Evolutionary conservation across 2,797 vertebrate species (phyloP).

Genomic region (Sciurus vulgaris): DNA sequence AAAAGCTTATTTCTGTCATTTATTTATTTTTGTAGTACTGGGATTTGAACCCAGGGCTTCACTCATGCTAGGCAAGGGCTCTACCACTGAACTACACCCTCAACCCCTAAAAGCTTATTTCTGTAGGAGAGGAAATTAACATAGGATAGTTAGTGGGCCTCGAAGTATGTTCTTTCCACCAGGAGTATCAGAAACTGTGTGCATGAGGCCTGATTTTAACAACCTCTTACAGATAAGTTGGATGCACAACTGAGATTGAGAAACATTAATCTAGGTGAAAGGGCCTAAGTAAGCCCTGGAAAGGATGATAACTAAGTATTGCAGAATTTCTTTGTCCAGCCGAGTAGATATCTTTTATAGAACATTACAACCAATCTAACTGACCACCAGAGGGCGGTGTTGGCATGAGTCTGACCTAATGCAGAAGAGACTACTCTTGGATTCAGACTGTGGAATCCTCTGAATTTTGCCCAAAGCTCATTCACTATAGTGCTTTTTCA

Average conservation of each 20-base stretch:
- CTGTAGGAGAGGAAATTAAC: neutral
- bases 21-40: no score
- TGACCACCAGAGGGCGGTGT: slow-evolving; percentile 85
- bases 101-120: neutral
- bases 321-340: neutral
- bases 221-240: neutral
- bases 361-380: neutral
- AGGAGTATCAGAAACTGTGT: neutral
- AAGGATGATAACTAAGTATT: neutral
- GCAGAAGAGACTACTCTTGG: accelerated
- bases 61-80: no score
- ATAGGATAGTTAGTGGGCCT: neutral
- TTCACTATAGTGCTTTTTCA: neutral
- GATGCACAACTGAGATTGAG: neutral
- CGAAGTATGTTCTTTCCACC: neutral
- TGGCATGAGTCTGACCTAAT: neutral
- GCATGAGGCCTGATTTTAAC: neutral
- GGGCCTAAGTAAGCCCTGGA: neutral
- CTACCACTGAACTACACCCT: no score
- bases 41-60: no score
- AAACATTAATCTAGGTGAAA: neutral
- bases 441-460: neutral
- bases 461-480: neutral
- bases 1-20: neutral
- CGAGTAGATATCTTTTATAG: neutral